These are phyloP conservation scores for Pantherophis guttatus DNA, from an alignment of 2,113 vertebrate species.

Conservation along the genomic window DNA sequence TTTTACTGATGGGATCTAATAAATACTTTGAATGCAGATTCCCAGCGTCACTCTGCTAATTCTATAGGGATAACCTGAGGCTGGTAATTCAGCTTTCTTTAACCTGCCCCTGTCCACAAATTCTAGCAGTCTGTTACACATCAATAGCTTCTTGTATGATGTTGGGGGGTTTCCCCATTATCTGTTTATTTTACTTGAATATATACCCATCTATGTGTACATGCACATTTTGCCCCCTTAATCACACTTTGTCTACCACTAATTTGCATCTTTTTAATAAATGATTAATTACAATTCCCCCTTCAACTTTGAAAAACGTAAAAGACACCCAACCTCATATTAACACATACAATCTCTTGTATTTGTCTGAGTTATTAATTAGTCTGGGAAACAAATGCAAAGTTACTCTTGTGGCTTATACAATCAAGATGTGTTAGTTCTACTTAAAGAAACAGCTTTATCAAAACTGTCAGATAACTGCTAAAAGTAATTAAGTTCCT, in stretches of 20 bases:
- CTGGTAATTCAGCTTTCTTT: background rate
- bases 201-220: background rate
- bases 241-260: background rate
- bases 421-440: conserved; percentile 51
- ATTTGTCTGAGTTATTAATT: conserved; percentile 30
- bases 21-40: background rate
- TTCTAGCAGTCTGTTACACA: background rate
- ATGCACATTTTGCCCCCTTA: background rate
- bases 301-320: background rate
- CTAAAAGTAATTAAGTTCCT: conserved; percentile 43
- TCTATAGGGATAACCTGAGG: background rate
- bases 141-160: background rate
- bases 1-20: background rate
- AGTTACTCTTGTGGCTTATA: conserved; percentile 10
- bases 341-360: background rate
- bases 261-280: background rate
- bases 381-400: conserved; percentile 27
- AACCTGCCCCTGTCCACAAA: background rate
- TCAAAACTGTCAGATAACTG: conserved; percentile 51
- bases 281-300: background rate
- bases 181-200: background rate
- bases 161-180: background rate
- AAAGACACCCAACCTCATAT: background rate
- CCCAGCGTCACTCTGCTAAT: background rate
- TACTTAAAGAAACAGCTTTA: conserved; percentile 33